These are phyloP conservation scores for Verasper variegatus DNA, from an alignment of 2,113 vertebrate species.

Conservation along the genomic window DNA sequence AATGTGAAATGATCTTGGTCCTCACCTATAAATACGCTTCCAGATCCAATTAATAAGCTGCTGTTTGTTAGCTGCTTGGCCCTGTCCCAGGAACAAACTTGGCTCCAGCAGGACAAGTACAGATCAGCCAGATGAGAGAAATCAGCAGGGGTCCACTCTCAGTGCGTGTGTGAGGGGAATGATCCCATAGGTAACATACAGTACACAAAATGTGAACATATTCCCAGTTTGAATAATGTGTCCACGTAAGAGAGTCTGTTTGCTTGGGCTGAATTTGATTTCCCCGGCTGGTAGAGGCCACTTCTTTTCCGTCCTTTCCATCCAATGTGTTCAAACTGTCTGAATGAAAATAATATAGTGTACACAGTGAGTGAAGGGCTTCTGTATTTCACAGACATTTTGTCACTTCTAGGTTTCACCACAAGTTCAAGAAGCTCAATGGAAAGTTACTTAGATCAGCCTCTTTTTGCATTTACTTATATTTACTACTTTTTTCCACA, in stretches of 20 bases:
- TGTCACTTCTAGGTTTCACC: too few relatives aligned
- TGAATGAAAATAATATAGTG: too few relatives aligned
- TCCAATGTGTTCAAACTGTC: neutral
- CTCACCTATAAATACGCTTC: conserved; percentile 64
- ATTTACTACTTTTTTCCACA: too few relatives aligned
- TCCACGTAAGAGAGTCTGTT: neutral
- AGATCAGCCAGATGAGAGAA: conserved; percentile 27
- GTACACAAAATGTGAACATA: neutral
- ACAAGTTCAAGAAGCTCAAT: neutral
- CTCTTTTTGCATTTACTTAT: too few relatives aligned
- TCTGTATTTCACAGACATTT: too few relatives aligned
- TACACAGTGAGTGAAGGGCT: too few relatives aligned
- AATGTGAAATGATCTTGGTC: conserved; percentile 62
- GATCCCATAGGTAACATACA: neutral
- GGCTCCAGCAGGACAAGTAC: conserved; percentile 36
- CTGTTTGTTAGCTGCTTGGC: conserved; percentile 61
- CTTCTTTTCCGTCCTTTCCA: neutral
- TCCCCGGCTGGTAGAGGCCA: neutral
- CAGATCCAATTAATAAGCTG: conserved; percentile 70
- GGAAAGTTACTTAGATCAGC: neutral
- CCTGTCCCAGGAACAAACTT: conserved; percentile 35
- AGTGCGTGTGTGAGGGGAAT: neutral
- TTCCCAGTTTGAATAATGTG: neutral
- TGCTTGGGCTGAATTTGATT: neutral
- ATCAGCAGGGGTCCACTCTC: conserved; percentile 12